A percentile compares a stretch with the other conserved stretches of the same genome.
Conservation (phyloP, 2,797 vertebrate species). For the Prunella strophiata region DNA sequence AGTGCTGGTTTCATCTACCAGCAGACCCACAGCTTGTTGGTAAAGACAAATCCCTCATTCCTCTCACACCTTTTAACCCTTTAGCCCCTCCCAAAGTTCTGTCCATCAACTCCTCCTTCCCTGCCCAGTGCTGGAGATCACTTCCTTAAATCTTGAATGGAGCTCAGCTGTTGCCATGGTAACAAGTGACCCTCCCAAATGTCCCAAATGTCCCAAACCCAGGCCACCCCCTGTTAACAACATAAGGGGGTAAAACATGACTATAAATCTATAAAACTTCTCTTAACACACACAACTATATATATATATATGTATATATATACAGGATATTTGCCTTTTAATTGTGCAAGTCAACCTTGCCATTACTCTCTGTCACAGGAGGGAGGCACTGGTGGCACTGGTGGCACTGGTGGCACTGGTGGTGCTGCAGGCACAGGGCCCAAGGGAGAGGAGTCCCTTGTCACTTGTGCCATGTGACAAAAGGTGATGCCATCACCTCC, state of each 20-base stretch:
- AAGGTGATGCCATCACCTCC: neutral
- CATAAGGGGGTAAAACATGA: neutral
- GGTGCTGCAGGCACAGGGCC: neutral
- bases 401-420: neutral
- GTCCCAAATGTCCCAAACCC: neutral
- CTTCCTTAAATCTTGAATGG: neutral
- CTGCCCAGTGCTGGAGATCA: rapidly evolving
- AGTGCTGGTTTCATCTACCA: neutral
- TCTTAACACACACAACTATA: neutral
- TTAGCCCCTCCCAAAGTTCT: neutral
- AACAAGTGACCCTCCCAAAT: neutral
- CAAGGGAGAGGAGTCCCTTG: neutral
- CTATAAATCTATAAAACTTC: neutral
- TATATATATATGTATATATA: too few relatives aligned
- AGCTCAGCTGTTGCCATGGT: too few relatives aligned
- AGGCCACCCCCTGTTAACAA: neutral
- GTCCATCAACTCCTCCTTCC: neutral
- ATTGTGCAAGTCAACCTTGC: neutral
- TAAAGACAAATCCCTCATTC: neutral
- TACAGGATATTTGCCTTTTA: neutral
- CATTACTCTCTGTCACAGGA: neutral
- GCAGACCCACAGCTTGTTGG: neutral
- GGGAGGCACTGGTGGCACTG: neutral
- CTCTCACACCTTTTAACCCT: neutral
- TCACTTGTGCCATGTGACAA: neutral